phyloP scores from a whole-genome alignment of 2,888 invertebrate species.

The Epistrophe eligans region DNA sequence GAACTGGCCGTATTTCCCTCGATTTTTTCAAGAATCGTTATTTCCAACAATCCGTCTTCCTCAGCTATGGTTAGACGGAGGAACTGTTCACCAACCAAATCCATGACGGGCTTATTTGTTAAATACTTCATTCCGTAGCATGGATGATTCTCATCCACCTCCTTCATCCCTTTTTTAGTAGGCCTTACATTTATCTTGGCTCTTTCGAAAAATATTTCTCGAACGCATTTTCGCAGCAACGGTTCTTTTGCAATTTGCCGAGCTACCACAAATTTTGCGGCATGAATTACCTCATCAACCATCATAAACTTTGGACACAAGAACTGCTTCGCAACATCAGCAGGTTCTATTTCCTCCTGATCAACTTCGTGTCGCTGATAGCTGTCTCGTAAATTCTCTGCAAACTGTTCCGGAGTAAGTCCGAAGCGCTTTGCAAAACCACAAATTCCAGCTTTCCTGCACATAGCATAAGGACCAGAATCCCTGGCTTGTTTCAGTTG shows the following conservation, averaged over 20 bases:
- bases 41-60: constrained; percentile 91
- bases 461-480: constrained; percentile 95
- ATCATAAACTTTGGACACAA: constrained; percentile 88
- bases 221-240: constrained; percentile 91
- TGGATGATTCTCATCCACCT: constrained; percentile 97
- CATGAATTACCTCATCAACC: constrained; percentile 93
- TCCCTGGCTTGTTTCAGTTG: constrained; percentile 93
- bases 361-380: constrained; percentile 98
- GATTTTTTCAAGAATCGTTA: constrained; percentile 90
- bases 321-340: constrained; percentile 92
- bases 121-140: constrained; percentile 95
- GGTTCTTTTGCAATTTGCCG: constrained; percentile 97
- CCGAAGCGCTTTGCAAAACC: constrained; percentile 96
- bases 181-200: constrained; percentile 93
- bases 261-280: constrained; percentile 97
- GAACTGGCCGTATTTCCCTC: constrained; percentile 91
- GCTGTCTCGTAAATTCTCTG: constrained; percentile 97
- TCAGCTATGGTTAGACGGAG: constrained; percentile 92
- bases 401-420: constrained; percentile 96
- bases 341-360: constrained; percentile 93
- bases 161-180: constrained; percentile 95
- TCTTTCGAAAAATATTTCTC: constrained; percentile 94
- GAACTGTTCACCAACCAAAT: constrained; percentile 95
- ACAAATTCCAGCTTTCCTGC: constrained; percentile 93
- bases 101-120: constrained; percentile 95